A percentile compares a stretch with the other conserved stretches of the same genome.
Conservation (phyloP, 2,797 vertebrate species). For the Falco columbarius region DNA sequence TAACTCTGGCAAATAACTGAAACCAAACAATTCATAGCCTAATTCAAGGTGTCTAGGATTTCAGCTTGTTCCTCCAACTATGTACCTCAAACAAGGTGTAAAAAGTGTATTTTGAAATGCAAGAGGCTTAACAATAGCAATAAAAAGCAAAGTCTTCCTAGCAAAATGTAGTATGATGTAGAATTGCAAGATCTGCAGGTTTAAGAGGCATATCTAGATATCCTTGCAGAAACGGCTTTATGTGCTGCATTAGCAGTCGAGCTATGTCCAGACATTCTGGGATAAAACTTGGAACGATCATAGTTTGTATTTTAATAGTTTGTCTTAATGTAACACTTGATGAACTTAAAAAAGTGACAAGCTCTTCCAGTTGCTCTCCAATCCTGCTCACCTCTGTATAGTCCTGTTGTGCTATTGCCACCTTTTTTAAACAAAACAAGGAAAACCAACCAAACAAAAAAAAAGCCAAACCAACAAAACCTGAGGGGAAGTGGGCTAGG, state of each 20-base stretch:
- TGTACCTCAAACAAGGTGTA: background rate
- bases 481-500: background rate
- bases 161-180: background rate
- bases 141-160: background rate
- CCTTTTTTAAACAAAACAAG: background rate
- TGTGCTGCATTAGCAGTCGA: background rate
- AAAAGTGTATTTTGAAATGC: background rate
- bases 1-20: background rate
- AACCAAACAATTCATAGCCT: background rate
- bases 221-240: background rate
- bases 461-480: background rate
- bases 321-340: background rate
- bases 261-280: background rate
- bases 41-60: background rate
- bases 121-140: background rate
- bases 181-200: background rate
- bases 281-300: background rate
- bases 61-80: background rate
- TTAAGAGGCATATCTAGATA: background rate
- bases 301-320: background rate
- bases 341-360: background rate
- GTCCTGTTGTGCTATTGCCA: background rate
- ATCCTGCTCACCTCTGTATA: background rate
- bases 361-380: background rate
- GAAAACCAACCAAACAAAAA: background rate